Evolutionary conservation across 2,888 invertebrate species (phyloP).

Genomic region (Spialia ferax): DNA sequence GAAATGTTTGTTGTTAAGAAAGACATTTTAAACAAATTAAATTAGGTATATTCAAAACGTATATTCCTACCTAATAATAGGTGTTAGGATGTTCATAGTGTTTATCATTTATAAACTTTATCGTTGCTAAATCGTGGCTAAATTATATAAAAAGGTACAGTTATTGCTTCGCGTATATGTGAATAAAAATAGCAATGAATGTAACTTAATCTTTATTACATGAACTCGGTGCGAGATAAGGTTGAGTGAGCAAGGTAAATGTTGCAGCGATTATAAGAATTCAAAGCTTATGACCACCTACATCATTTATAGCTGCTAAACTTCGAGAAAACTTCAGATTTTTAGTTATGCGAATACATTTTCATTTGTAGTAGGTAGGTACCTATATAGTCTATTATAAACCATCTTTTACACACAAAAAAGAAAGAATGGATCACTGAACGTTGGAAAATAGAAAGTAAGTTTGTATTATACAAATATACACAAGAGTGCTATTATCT

Average conservation of each 20-base stretch:
- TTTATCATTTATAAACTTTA: too few species aligned
- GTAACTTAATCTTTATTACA: slow-evolving; percentile 18
- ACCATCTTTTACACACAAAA: slow-evolving; percentile 26
- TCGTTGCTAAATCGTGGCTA: too few species aligned
- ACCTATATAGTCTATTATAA: background rate
- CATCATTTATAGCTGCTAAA: too few species aligned
- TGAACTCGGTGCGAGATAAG: slow-evolving; percentile 6
- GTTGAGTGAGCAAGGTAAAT: slow-evolving; percentile 10
- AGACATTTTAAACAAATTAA: too few species aligned
- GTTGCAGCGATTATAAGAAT: slow-evolving; percentile 1
- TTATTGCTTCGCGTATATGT: too few species aligned
- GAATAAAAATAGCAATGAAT: background rate
- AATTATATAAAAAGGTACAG: too few species aligned
- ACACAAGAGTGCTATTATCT: slow-evolving; percentile 10
- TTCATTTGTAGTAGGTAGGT: background rate
- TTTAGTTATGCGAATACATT: background rate
- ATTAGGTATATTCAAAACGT: too few species aligned
- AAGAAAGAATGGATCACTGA: slow-evolving; percentile 24
- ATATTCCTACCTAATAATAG: too few species aligned
- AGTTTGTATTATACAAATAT: slow-evolving; percentile 12
- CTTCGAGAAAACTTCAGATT: background rate
- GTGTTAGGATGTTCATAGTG: too few species aligned
- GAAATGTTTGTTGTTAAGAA: too few species aligned
- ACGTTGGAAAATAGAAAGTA: slow-evolving; percentile 36
- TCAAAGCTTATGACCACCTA: background rate